These are phyloP conservation scores for Ramazzottius varieornatus DNA, from an alignment of 2,888 invertebrate genomes.

Conservation along the genomic window DNA sequence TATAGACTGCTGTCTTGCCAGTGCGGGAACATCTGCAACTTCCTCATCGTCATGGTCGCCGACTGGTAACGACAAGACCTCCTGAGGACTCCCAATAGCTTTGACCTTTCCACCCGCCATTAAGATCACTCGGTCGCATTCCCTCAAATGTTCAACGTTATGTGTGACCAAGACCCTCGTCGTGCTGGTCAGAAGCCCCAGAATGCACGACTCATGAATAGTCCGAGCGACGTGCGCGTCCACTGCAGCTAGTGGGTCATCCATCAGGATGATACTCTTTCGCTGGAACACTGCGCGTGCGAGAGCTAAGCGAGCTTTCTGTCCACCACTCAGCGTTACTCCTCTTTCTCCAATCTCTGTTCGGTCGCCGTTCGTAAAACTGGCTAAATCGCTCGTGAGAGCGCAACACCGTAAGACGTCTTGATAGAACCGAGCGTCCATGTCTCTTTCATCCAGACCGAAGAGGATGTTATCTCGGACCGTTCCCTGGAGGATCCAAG, in stretches of 20 bases:
- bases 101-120: background rate
- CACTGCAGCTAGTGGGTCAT: background rate
- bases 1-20: background rate
- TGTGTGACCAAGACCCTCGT: background rate
- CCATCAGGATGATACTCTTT: background rate
- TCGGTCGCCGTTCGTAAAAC: conserved; percentile 18
- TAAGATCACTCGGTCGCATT: background rate
- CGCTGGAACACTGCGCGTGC: conserved; percentile 27
- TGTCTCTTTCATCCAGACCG: conserved; percentile 16
- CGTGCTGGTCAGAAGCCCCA: background rate
- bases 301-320: conserved; percentile 25
- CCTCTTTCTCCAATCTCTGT: conserved; percentile 24
- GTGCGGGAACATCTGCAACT: background rate
- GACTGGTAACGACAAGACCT: background rate
- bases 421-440: background rate
- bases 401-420: background rate
- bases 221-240: background rate
- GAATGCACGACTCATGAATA: background rate
- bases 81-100: background rate
- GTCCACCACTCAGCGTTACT: conserved; percentile 27
- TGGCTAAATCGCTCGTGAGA: background rate
- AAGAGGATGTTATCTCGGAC: conserved; percentile 27
- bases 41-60: background rate
- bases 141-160: background rate
- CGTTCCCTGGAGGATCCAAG: conserved; percentile 23